Conservation (phyloP, 2,113 vertebrate species). For the Lanius ludovicianus region DNA sequence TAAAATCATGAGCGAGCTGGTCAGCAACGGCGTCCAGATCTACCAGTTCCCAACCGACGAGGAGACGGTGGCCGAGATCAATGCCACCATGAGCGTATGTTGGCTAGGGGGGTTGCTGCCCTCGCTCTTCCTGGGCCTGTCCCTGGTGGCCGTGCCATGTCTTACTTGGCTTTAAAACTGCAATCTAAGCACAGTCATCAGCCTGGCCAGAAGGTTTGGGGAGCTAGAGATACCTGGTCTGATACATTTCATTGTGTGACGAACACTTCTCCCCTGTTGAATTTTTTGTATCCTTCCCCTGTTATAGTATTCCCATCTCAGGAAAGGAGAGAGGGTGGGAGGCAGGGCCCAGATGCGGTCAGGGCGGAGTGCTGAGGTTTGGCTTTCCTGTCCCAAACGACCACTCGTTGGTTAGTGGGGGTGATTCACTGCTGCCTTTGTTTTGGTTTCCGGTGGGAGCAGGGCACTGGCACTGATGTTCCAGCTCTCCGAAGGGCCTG, state of each 20-base stretch:
- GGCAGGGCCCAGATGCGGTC: fast-evolving
- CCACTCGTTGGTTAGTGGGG: not conserved
- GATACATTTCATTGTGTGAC: fast-evolving
- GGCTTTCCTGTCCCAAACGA: conserved; percentile 16
- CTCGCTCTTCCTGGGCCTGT: not conserved
- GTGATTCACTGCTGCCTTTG: conserved; percentile 31
- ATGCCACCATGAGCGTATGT: conserved; percentile 83
- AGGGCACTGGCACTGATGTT: fast-evolving
- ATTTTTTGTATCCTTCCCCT: not conserved
- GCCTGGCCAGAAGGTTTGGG: not conserved
- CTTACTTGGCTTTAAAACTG: not conserved
- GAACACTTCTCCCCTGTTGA: not conserved
- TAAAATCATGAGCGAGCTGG: conserved; percentile 86
- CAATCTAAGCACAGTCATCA: not conserved
- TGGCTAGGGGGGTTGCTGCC: not conserved
- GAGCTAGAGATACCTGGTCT: not conserved
- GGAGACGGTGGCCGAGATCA: conserved; percentile 84
- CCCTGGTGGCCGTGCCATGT: fast-evolving
- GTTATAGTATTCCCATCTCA: fast-evolving
- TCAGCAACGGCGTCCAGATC: conserved; percentile 85
- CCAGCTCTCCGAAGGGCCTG: not conserved
- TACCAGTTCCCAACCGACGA: conserved; percentile 85
- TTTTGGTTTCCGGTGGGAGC: not conserved
- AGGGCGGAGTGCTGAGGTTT: conserved; percentile 3
- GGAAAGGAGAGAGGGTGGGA: conserved; percentile 39